Evolutionary conservation across 92 coral and sea anemone species (phyloP).

Genomic region (Porites rus): DNA sequence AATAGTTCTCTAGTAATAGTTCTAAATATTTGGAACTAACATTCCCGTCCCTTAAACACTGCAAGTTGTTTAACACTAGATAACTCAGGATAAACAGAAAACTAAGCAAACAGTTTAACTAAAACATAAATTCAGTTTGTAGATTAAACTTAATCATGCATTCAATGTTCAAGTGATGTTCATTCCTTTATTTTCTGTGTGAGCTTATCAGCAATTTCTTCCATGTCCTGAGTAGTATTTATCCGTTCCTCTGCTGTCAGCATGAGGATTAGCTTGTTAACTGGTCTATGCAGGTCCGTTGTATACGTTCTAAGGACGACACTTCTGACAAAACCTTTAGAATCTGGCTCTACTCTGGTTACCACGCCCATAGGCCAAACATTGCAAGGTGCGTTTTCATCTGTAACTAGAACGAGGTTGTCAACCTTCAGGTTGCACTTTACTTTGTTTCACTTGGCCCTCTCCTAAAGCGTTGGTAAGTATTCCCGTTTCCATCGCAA

Average conservation of each 20-base stretch:
- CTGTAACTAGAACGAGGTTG: constrained; percentile 53
- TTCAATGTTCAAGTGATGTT: neutral
- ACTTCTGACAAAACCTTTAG: constrained; percentile 39
- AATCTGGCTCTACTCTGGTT: neutral
- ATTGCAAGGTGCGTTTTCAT: constrained; percentile 50
- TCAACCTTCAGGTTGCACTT: constrained; percentile 35
- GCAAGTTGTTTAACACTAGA: no score
- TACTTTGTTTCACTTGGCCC: constrained; percentile 38
- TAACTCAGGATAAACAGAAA: neutral
- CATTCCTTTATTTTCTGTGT: neutral
- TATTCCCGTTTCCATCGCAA: constrained; percentile 14
- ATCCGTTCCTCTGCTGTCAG: no score
- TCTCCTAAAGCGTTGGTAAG: constrained; percentile 30
- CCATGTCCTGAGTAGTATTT: neutral
- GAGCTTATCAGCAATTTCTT: constrained; percentile 10
- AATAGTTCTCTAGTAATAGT: no score
- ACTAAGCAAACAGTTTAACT: neutral
- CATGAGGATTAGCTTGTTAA: no score
- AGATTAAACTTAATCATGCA: neutral
- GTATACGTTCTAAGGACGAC: constrained; percentile 21
- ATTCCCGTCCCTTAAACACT: no score
- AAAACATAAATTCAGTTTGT: constrained; percentile 2
- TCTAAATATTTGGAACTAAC: no score
- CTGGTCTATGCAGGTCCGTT: constrained; percentile 17
- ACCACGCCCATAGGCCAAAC: neutral